Base-by-base conservation (phyloP, 2,888 invertebrate species). In the Anorthoa munda region DNA sequence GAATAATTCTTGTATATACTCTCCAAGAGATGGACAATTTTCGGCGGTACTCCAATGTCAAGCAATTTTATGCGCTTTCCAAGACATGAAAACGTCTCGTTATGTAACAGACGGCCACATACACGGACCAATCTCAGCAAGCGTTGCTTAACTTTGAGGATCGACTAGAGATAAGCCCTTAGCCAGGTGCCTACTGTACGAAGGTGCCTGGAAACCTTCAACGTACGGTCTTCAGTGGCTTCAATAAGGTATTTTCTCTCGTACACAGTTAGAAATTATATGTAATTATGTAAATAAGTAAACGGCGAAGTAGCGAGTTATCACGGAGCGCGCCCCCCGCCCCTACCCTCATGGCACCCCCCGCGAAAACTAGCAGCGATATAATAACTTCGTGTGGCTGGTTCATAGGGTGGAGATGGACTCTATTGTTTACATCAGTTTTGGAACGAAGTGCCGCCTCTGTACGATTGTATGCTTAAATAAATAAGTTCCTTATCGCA, bases 201-300 rank as follows among this genome's bases (percentile, higher is more conserved):
- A 39, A 39, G 39, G 39, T 39, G 39, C 39, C 7, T 50, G 31
- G 63, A 58, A 69, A 60, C 51, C 13, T 70, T 51, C 23, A 55
- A 13, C 4, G 53, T 51, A 69, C 56, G 48, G 66, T 66, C 59
- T 69, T 66, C 66, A 59, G 61, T 72, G 55, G 66, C 53, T 61
- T 39, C 64, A 70, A 74, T 63, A 68, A 55, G 70, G 79, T 84
- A 83, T 86, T 87, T 83, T 86, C 79, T 13, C 77, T 80, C 78
- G 79, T 82, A 86, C 84, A 87, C 86, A 86, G 83, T 80, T 77
- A 81, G 77, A 86, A 92, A 93, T 93, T 92, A 92, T 92, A 91
- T 92, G 92, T 95, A 93, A 95, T 95, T 94, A 95, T 95, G 95
- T 95, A 94, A 95, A 95, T 95, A 95, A 94, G 95, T 94, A 91